Evolutionary conservation across 2,888 invertebrate species (phyloP).

Genomic region (Spicauda simplicius): DNA sequence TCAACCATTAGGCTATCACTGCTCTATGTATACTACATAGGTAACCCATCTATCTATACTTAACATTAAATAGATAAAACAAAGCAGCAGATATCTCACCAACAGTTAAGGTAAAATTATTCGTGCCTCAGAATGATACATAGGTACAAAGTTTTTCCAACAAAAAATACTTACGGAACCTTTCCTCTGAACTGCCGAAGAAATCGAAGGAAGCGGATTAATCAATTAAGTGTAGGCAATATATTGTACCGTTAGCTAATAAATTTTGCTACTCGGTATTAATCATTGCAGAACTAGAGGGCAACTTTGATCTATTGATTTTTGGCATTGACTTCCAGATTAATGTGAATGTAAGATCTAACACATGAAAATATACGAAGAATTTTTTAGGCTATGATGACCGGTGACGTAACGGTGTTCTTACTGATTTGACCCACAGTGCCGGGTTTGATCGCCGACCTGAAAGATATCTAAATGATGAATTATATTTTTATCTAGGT

Average conservation of each 20-base stretch:
- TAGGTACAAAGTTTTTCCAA: neutral
- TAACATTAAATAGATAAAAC: too few relatives aligned
- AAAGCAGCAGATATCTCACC: too few relatives aligned
- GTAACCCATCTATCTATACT: too few relatives aligned
- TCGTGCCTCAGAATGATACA: too few relatives aligned
- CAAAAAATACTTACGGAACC: neutral
- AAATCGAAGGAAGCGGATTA: slow-evolving; percentile 33
- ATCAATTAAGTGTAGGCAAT: slow-evolving; percentile 36
- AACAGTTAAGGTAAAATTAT: neutral
- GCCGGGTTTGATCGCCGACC: too few relatives aligned
- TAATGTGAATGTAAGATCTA: neutral
- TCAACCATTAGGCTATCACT: too few relatives aligned
- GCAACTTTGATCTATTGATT: slow-evolving; percentile 34
- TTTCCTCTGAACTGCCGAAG: slow-evolving; percentile 8
- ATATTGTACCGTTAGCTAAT: slow-evolving; percentile 35
- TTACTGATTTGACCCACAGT: too few relatives aligned
- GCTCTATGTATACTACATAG: too few relatives aligned
- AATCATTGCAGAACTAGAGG: slow-evolving; percentile 33
- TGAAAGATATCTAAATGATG: too few relatives aligned
- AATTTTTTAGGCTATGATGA: too few relatives aligned
- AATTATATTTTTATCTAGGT: too few relatives aligned
- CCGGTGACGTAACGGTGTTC: too few relatives aligned
- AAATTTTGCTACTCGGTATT: slow-evolving; percentile 30
- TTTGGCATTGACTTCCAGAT: slow-evolving; percentile 26
- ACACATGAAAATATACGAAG: neutral